phyloP scores from a whole-genome alignment of 2,888 invertebrate genomes.

The Napeogenes inachia region DNA sequence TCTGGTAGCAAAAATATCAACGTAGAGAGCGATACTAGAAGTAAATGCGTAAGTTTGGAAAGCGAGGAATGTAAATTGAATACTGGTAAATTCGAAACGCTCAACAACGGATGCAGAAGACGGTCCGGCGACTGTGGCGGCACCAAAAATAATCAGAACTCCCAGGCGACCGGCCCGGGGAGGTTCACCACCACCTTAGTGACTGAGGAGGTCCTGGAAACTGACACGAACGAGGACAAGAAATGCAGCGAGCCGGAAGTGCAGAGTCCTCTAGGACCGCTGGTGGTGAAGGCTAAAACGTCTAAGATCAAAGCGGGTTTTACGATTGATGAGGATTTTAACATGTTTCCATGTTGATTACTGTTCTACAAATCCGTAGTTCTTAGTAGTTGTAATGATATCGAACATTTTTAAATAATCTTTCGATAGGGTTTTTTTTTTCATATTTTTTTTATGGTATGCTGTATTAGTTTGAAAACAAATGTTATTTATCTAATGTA shows the following conservation, averaged over 20 bases:
- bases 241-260: conserved; percentile 37
- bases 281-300: conserved; percentile 60
- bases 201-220: conserved; percentile 49
- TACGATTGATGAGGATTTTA: conserved; percentile 49
- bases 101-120: conserved; percentile 58
- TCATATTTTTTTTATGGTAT: not conserved
- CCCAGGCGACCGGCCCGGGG: conserved; percentile 47
- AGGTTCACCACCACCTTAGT: conserved; percentile 68
- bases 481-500: conserved; percentile 4
- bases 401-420: conserved; percentile 1
- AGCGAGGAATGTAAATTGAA: conserved; percentile 45
- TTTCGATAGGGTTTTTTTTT: conserved; percentile 1
- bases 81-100: conserved; percentile 46
- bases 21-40: conserved; percentile 48
- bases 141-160: conserved; percentile 48
- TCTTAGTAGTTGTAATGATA: not conserved
- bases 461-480: conserved; percentile 10
- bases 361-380: conserved; percentile 1
- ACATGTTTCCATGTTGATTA: conserved; percentile 4
- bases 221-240: conserved; percentile 49
- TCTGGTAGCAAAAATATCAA: conserved; percentile 68
- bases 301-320: conserved; percentile 59
- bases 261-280: conserved; percentile 35
- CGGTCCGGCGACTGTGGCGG: conserved; percentile 64
- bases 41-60: conserved; percentile 53